Base-by-base conservation (phyloP, 2,113 vertebrate species). In the Entosphenus tridentatus region DNA sequence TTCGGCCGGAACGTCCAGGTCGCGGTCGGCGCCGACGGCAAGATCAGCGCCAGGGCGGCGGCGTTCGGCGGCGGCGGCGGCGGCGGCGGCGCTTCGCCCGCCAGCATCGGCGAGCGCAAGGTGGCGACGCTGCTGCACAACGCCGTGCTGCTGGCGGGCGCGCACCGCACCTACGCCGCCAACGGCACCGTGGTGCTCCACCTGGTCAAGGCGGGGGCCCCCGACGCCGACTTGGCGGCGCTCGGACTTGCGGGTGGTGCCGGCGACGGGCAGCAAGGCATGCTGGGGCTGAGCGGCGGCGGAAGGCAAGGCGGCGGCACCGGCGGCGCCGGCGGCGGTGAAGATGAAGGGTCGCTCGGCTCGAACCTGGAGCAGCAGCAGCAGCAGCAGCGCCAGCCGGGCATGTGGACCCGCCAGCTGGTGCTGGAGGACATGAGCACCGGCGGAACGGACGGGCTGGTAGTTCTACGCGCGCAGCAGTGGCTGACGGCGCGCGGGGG, bases 171-270 rank as follows among this genome's bases (percentile, higher is more conserved):
- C 8, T 10, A 16, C 59, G 18, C n/a, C 10, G 59, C 91, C 0
- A 80, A 80, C 0, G 88, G 87, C 8, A 73, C 86, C 70, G 95
- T 96, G 78, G 88, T 88, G 0, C 95, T 97, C 78, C 86, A 96
- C 74, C 96, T 98, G 57, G 80, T 97, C 72, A 98, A 98, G 72
- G 77, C 82, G 68, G 88, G 87, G 71, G 82, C 87, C 0, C 88
- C 87, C 0, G 92, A 96, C 72, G 80, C 80, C 0, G 89, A 98
- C 77, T 79, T 98, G 70, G 78, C 87, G 55, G 85, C 96, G 71
- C 75, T 98, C 55, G 95, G 95, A 72, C 91, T 96, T 75, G 96
- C 96, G 80, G 82, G 87, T 2, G 18, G 59, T 8, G 81, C 92
- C 75, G 80, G 95, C 10, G 21, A 39, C 21, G 86, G 89, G 73